Evolutionary conservation across 2,888 invertebrate genomes (phyloP).

Genomic region (Eurytoma californica): DNA sequence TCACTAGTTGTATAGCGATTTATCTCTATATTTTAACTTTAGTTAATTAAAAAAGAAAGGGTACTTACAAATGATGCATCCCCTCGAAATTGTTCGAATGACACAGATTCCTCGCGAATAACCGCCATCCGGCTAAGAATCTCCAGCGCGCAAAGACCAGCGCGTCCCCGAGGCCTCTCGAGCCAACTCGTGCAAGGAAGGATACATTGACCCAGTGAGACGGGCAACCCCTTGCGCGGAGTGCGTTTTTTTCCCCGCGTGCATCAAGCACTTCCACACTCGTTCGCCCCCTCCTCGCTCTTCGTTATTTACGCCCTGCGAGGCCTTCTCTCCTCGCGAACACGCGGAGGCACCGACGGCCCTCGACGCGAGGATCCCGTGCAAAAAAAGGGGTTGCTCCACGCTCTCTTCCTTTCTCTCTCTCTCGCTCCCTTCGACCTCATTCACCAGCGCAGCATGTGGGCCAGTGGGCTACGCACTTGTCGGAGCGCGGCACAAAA

Average conservation of each 20-base stretch:
- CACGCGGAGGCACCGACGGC: not conserved
- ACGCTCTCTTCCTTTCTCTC: not conserved
- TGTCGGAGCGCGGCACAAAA: conserved; percentile 25
- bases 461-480: conserved; percentile 69
- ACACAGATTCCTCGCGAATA: no score
- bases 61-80: no score
- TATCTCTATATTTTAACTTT: no score
- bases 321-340: not conserved
- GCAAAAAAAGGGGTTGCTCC: conserved; percentile 18
- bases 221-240: conserved; percentile 18
- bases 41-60: not conserved
- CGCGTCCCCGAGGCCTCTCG: conserved; percentile 3
- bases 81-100: no score
- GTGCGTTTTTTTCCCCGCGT: conserved; percentile 8
- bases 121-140: no score
- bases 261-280: not conserved
- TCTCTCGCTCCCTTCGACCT: conserved; percentile 21
- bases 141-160: not conserved
- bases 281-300: conserved; percentile 11
- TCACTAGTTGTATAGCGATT: no score
- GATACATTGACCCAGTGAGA: conserved; percentile 46
- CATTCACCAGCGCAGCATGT: conserved; percentile 57
- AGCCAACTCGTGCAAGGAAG: not conserved
- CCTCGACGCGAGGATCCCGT: conserved; percentile 3
- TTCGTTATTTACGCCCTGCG: conserved; percentile 42